phyloP scores from a whole-genome alignment of 1,140 invertebrate genomes.

The Pseudomyrmex dendroicus region DNA sequence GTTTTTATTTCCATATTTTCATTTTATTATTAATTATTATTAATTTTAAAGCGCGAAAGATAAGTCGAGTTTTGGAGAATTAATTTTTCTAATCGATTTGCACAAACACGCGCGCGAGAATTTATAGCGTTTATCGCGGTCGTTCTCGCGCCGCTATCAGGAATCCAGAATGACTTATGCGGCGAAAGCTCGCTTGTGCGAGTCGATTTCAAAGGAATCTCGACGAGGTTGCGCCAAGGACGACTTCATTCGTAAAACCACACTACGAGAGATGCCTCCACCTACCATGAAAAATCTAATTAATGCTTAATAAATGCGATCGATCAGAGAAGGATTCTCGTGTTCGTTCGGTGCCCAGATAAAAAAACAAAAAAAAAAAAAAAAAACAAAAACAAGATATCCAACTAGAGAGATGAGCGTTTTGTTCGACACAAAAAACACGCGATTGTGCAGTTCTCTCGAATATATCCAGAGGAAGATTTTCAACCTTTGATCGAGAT shows the following conservation, averaged over 20 bases:
- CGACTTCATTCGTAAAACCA: constrained; percentile 67
- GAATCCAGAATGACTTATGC: constrained; percentile 68
- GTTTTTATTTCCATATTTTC: no score
- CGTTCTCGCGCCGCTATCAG: constrained; percentile 34
- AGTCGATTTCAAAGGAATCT: constrained; percentile 75
- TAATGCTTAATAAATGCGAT: constrained; percentile 53
- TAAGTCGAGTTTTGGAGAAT: no score
- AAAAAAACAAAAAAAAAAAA: constrained; percentile 9
- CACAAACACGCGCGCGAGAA: no score
- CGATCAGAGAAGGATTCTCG: neutral
- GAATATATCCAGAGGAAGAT: neutral
- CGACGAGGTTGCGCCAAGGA: constrained; percentile 74
- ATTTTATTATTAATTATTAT: no score
- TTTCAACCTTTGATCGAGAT: neutral
- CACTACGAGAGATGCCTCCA: constrained; percentile 50
- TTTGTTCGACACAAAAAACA: neutral
- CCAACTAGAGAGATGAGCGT: constrained; percentile 25
- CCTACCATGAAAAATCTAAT: constrained; percentile 42
- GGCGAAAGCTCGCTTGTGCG: constrained; percentile 67
- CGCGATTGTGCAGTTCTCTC: neutral
- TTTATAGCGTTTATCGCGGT: neutral
- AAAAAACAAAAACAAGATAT: constrained; percentile 22
- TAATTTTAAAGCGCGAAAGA: neutral
- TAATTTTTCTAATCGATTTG: no score
- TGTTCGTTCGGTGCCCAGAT: neutral